Evolutionary conservation across 2,797 vertebrate species (phyloP).

Genomic region (Poeciliopsis presidionis): DNA sequence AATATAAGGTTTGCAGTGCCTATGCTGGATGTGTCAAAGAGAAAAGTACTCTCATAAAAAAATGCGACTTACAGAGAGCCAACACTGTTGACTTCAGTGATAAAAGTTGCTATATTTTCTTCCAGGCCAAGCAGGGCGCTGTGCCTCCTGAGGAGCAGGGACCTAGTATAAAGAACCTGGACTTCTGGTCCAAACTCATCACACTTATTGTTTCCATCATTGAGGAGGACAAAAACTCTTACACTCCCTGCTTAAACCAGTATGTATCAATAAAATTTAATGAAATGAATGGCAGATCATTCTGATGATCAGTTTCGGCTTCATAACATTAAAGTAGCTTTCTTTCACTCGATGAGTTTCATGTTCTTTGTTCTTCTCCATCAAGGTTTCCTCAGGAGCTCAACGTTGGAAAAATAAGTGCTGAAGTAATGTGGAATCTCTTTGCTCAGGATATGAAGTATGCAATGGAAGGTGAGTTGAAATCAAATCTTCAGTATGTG

Average conservation of each 20-base stretch:
- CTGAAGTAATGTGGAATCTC: constrained; percentile 99
- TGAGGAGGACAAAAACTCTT: constrained; percentile 98
- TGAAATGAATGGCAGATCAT: background rate
- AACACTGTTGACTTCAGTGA: background rate
- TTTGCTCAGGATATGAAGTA: constrained; percentile 99
- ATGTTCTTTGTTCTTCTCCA: constrained; percentile 14
- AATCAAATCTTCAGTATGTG: background rate
- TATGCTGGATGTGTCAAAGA: background rate
- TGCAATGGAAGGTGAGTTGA: constrained; percentile 94
- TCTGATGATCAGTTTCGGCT: background rate
- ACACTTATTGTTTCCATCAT: constrained; percentile 99
- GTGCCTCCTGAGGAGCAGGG: constrained; percentile 96
- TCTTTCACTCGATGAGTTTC: background rate
- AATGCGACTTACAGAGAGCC: background rate
- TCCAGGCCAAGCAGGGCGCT: constrained; percentile 92
- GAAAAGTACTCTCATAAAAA: background rate
- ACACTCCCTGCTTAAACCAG: constrained; percentile 98
- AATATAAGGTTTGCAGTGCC: background rate
- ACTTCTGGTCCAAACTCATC: constrained; percentile 99
- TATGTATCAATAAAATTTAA: constrained; percentile 70
- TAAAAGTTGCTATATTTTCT: constrained; percentile 13
- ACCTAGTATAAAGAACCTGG: constrained; percentile 98
- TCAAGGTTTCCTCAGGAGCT: constrained; percentile 96
- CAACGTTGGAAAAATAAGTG: constrained; percentile 98
- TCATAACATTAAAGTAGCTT: background rate